These are phyloP conservation scores for Simalia tracyae DNA, from an alignment of 2,797 vertebrate genomes.

Conservation along the genomic window DNA sequence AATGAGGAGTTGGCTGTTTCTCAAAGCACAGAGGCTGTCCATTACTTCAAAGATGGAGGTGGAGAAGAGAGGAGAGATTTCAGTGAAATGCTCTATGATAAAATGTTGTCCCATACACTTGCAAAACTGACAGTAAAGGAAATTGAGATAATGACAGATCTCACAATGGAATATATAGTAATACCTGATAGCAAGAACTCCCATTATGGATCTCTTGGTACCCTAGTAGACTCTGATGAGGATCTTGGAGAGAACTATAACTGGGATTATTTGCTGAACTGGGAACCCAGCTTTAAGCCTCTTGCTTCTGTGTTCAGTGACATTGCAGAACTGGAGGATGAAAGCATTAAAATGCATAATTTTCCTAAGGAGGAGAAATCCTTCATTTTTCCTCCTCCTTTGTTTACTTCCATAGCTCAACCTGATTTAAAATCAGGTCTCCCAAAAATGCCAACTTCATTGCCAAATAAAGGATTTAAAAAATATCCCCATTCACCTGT, in stretches of 20 bases:
- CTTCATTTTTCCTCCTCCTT: slow-evolving; percentile 83
- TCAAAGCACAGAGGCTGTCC: slow-evolving; percentile 74
- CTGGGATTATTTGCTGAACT: slow-evolving; percentile 82
- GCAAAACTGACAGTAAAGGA: slow-evolving; percentile 58
- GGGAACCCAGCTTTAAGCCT: slow-evolving; percentile 85
- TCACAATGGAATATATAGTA: slow-evolving; percentile 67
- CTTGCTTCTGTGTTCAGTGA: slow-evolving; percentile 87
- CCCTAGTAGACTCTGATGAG: slow-evolving; percentile 69
- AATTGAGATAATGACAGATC: slow-evolving; percentile 63
- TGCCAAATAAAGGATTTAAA: slow-evolving; percentile 71
- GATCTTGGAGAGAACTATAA: slow-evolving; percentile 68
- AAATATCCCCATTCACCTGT: slow-evolving; percentile 77
- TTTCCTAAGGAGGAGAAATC: slow-evolving; percentile 74
- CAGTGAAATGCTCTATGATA: slow-evolving; percentile 24
- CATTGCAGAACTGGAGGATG: slow-evolving; percentile 85
- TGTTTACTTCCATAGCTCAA: slow-evolving; percentile 87
- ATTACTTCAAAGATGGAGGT: slow-evolving; percentile 74
- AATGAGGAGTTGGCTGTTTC: slow-evolving; percentile 41
- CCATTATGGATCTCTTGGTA: slow-evolving; percentile 66
- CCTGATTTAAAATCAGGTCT: slow-evolving; percentile 85
- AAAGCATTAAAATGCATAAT: slow-evolving; percentile 72
- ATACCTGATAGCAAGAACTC: slow-evolving; percentile 66
- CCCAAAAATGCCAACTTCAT: slow-evolving; percentile 76
- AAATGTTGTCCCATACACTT: slow-evolving; percentile 64
- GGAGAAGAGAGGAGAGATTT: slow-evolving; percentile 64